Percentiles rank a stretch among this genome's conserved stretches.
phyloP scores from a whole-genome alignment of 2,888 invertebrate species.

The Xestia ashworthii region DNA sequence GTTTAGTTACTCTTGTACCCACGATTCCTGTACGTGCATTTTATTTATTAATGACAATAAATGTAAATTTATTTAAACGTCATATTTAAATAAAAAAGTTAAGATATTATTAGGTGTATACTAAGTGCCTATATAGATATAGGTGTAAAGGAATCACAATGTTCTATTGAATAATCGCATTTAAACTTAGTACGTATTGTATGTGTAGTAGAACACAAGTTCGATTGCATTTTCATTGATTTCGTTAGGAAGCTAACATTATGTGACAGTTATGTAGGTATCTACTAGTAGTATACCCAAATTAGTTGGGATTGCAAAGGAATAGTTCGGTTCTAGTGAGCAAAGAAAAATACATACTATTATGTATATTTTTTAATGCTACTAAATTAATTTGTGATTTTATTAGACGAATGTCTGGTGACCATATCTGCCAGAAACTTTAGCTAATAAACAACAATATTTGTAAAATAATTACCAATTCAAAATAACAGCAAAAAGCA shows the following conservation, averaged over 20 bases:
- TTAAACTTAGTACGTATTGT: constrained; percentile 66
- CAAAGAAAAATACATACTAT: neutral
- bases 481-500: neutral
- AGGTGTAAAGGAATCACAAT: constrained; percentile 66
- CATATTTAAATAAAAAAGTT: constrained; percentile 53
- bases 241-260: constrained; percentile 56
- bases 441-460: neutral
- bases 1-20: constrained; percentile 53
- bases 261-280: constrained; percentile 58
- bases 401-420: neutral
- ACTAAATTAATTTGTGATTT: neutral
- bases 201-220: constrained; percentile 48
- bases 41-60: constrained; percentile 77
- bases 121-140: constrained; percentile 57
- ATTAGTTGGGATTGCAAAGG: constrained; percentile 49
- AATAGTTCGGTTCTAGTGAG: constrained; percentile 55
- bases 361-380: neutral
- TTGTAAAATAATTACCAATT: constrained; percentile 20
- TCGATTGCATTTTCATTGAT: constrained; percentile 58
- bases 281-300: constrained; percentile 47
- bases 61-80: constrained; percentile 69
- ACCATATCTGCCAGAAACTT: neutral
- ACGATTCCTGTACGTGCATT: constrained; percentile 78
- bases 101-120: constrained; percentile 52
- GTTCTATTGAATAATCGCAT: constrained; percentile 65